Base-by-base conservation (phyloP, 1,140 invertebrate species). In the Cyphomyrmex costatus region DNA sequence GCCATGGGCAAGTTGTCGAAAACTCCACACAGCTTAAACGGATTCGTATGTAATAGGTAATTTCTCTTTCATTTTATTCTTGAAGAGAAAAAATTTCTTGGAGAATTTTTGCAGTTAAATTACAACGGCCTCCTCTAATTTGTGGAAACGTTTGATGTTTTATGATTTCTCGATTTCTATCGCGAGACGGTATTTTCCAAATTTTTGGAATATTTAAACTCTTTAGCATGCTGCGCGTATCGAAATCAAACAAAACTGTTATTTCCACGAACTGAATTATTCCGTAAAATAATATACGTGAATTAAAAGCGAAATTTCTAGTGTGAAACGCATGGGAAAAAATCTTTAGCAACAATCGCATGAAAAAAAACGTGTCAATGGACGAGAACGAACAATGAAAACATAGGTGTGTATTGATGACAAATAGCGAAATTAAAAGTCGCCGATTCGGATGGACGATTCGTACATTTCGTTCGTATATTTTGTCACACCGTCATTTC, bases 361-460 rank as follows among this genome's bases (percentile, higher is more conserved):
- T 33, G 36, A 49, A 80, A 74, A 36, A 58, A 83, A 74, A 61
- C 79, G 79, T 83, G 68, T 73, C 79, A 83, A 61, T 63, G 46
- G 73, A 53, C 46, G 49, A 63, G 77, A 66, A 42, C 24, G 60
- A 46, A 30, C 60, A 70, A 74, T 49, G 58, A 83, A 83, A 83
- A 83, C 53, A 83, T n/a, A 27, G 24, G 33, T n/a, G n/a, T 61
- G 53, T 46, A 8, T 83, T 74, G 79, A 83, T 83, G 79, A 60
- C 56, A 74, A 83, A 83, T 61, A 83, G 79, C 27, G 42, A 83
- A 49, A 83, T 83, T 83, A 83, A 46, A 70, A 46, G 53, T 33
- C 66, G 33, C 30, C 49, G 79, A 82, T 21, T 21, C 66, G 79
- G 7, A 58, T 21, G 53, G n/a, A 60, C 46, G 77, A 27, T 70